Percentiles rank a stretch among this genome's conserved stretches.
Evolutionary conservation across 1,140 invertebrate species (phyloP).

Genomic region (Agrypnia vestita): DNA sequence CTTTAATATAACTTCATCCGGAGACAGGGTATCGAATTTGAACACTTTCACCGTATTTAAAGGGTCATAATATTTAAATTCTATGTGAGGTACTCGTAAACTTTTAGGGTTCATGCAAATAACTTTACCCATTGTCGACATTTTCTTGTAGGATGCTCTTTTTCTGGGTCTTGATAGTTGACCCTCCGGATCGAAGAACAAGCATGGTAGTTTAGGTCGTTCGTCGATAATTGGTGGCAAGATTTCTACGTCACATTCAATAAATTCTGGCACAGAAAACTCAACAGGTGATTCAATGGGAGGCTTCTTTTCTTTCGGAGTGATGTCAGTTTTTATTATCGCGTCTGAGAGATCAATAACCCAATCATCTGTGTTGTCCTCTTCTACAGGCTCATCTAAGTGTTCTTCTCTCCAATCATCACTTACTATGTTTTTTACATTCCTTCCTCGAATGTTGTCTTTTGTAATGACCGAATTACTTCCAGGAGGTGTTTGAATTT

Average conservation of each 20-base stretch:
- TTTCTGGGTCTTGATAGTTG: background rate
- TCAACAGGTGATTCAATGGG: background rate
- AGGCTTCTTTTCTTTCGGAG: background rate
- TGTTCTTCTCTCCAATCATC: too few relatives aligned
- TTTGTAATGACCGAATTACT: background rate
- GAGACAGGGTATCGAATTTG: constrained; percentile 21
- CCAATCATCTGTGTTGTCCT: constrained; percentile 21
- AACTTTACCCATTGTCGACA: constrained; percentile 30
- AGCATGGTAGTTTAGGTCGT: background rate
- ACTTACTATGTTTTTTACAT: too few relatives aligned
- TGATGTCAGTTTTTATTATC: constrained; percentile 30
- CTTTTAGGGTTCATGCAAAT: constrained; percentile 22
- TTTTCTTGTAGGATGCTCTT: constrained; percentile 21
- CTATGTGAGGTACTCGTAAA: background rate
- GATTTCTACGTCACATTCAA: constrained; percentile 19
- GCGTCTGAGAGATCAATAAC: constrained; percentile 32
- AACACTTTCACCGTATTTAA: constrained; percentile 14
- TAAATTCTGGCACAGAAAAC: background rate
- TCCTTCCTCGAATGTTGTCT: background rate
- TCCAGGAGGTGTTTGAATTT: background rate
- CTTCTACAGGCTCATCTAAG: background rate
- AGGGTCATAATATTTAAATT: constrained; percentile 23
- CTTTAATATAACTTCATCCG: constrained; percentile 29
- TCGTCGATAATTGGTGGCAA: background rate
- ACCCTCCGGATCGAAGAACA: constrained; percentile 3